Evolutionary conservation across 2,113 vertebrate species (phyloP).

Genomic region (Saguinus imperator): DNA sequence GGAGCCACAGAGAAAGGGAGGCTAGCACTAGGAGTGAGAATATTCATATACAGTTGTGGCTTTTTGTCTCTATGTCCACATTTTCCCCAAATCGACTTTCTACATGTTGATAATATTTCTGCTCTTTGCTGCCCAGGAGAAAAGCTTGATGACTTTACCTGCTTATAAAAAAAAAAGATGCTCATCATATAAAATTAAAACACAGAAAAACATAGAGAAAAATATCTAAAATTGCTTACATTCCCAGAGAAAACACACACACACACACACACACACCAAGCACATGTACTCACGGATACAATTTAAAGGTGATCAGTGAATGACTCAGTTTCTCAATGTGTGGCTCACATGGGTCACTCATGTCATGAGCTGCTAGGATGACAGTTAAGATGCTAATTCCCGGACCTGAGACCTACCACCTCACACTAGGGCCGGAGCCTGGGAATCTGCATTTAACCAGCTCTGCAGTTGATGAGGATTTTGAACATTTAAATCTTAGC

Average conservation of each 20-base stretch:
- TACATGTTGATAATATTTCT: not conserved
- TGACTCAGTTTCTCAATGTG: not conserved
- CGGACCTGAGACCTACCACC: not conserved
- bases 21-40: not conserved
- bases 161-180: not conserved
- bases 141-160: not conserved
- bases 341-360: too few relatives aligned
- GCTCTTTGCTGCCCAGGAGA: not conserved
- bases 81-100: not conserved
- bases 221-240: not conserved
- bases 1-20: not conserved
- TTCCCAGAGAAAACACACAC: not conserved
- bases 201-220: not conserved
- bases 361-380: not conserved
- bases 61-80: not conserved
- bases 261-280: too few relatives aligned
- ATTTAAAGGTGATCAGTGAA: not conserved
- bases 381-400: not conserved
- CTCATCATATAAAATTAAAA: not conserved
- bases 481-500: not conserved
- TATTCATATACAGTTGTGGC: rapidly evolving
- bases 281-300: rapidly evolving
- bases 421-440: not conserved
- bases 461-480: rapidly evolving
- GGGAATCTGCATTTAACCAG: not conserved